phyloP scores from a whole-genome alignment of 2,797 vertebrate species.

The Tangara arthus region DNA sequence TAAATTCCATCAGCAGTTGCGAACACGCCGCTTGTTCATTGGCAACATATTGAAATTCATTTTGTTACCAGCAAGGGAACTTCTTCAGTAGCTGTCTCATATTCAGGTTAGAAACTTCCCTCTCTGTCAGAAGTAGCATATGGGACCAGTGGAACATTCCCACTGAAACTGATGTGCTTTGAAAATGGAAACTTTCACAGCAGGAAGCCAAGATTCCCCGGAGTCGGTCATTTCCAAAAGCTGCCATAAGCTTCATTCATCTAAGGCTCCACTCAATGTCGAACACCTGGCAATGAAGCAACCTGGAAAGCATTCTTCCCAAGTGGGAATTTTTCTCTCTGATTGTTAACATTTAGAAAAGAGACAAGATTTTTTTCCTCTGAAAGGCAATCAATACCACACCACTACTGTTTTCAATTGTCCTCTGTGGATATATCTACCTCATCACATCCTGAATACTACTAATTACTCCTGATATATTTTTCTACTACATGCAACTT shows the following conservation, averaged over 20 bases:
- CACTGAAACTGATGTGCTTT: conserved; percentile 83
- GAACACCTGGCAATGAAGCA: conserved; percentile 86
- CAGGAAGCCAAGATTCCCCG: conserved; percentile 83
- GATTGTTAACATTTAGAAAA: conserved; percentile 78
- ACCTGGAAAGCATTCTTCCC: conserved; percentile 79
- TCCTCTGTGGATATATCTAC: conserved; percentile 69
- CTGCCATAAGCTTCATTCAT: conserved; percentile 86
- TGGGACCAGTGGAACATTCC: conserved; percentile 79
- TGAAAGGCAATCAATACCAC: conserved; percentile 73
- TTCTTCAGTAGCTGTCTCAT: conserved; percentile 73
- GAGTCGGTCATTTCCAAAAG: conserved; percentile 82
- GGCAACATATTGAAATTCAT: conserved; percentile 75
- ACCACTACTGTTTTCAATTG: conserved; percentile 60
- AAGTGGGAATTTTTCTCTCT: conserved; percentile 73
- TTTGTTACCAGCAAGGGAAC: conserved; percentile 74
- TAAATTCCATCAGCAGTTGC: conserved; percentile 65
- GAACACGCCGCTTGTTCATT: conserved; percentile 58
- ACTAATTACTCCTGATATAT: conserved; percentile 72
- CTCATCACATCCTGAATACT: conserved; percentile 67
- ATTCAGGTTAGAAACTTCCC: conserved; percentile 72
- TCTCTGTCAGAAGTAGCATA: conserved; percentile 79
- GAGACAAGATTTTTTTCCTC: conserved; percentile 60
- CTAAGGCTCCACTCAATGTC: conserved; percentile 82
- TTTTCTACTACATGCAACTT: conserved; percentile 67
- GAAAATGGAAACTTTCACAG: conserved; percentile 89